phyloP scores from a whole-genome alignment of 2,888 invertebrate genomes.

The Ectobius pallidus region DNA sequence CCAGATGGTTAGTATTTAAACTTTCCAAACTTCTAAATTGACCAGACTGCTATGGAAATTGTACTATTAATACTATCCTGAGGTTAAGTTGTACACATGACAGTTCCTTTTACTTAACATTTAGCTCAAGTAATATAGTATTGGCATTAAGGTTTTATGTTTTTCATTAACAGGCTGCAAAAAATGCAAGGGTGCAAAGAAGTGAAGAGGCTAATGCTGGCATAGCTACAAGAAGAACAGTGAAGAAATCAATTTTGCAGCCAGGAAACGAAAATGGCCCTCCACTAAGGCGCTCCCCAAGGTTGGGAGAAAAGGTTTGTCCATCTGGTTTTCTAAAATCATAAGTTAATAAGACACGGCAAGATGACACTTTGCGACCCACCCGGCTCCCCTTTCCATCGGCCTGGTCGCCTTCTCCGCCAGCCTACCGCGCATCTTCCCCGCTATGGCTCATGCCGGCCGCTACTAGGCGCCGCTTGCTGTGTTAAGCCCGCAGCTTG shows the following conservation, averaged over 20 bases:
- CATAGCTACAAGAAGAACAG: constrained; percentile 5
- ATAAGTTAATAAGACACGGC: neutral
- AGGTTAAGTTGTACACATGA: neutral
- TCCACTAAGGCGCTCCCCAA: constrained; percentile 25
- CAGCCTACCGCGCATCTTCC: too few relatives aligned
- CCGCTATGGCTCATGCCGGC: too few relatives aligned
- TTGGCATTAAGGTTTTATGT: too few relatives aligned
- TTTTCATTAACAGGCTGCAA: neutral
- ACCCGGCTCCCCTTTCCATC: too few relatives aligned
- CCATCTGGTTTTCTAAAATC: too few relatives aligned
- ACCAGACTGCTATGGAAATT: neutral
- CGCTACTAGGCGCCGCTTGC: too few relatives aligned
- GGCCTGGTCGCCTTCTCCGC: too few relatives aligned
- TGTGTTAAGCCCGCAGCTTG: too few relatives aligned
- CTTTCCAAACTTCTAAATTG: neutral
- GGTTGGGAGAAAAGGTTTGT: constrained; percentile 26
- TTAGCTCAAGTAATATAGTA: too few relatives aligned
- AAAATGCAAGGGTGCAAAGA: neutral
- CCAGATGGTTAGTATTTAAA: constrained; percentile 11
- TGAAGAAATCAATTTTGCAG: neutral
- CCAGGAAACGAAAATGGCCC: neutral
- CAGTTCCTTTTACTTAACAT: neutral
- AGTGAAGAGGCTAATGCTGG: neutral
- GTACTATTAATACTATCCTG: neutral
- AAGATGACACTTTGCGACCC: neutral